A percentile compares a stretch with the other conserved stretches of the same genome.
phyloP scores from a whole-genome alignment of 2,888 invertebrate species.

The Pammene fasciana region DNA sequence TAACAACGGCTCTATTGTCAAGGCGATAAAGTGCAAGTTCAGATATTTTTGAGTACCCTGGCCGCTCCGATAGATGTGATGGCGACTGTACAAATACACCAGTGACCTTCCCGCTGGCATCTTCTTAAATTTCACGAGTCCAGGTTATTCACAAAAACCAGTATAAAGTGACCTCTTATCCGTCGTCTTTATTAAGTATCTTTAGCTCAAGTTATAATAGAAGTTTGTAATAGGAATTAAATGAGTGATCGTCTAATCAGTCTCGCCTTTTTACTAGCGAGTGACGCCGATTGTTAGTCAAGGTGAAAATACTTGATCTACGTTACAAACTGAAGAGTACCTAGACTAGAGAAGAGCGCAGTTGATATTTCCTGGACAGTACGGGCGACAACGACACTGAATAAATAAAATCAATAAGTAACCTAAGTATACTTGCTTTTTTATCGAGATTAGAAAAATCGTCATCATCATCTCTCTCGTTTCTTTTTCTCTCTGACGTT shows the following conservation, averaged over 20 bases:
- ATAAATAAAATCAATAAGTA: too few species aligned
- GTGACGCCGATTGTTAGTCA: conserved; percentile 47
- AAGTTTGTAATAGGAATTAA: background rate
- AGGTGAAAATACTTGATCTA: conserved; percentile 52
- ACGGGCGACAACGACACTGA: too few species aligned
- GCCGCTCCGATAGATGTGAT: too few species aligned
- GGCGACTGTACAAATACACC: too few species aligned
- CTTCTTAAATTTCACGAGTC: conserved; percentile 23
- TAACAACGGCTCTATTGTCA: too few species aligned
- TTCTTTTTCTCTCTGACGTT: too few species aligned
- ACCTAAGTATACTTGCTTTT: too few species aligned
- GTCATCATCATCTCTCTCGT: too few species aligned
- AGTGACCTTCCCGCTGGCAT: background rate
- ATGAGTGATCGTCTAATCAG: conserved; percentile 29
- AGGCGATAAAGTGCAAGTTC: too few species aligned
- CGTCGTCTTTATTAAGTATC: background rate
- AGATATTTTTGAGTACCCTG: too few species aligned
- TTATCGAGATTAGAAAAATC: too few species aligned
- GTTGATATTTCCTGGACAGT: conserved; percentile 8
- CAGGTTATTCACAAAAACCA: background rate
- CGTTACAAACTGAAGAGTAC: background rate
- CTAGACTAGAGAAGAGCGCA: background rate
- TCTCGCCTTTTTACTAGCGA: conserved; percentile 28
- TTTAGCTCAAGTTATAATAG: background rate
- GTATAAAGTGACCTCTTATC: background rate